Percentiles rank a stretch among this genome's conserved stretches.
phyloP scores from a whole-genome alignment of 2,113 vertebrate genomes.

The Xiphophorus couchianus region DNA sequence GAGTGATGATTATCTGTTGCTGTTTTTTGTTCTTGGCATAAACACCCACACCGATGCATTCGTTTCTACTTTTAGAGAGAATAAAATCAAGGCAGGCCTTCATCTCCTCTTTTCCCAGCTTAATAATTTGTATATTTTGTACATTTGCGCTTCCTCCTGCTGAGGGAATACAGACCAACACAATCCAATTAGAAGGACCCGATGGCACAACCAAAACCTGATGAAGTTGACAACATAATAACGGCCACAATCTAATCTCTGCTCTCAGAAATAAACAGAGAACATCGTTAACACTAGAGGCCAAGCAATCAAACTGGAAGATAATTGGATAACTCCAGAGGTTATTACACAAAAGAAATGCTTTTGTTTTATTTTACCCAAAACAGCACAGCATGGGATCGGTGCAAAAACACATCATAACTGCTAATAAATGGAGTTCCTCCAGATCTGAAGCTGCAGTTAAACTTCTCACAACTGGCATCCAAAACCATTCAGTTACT shows the following conservation, averaged over 20 bases:
- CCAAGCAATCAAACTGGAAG: slow-evolving; percentile 34
- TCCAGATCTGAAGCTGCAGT: not conserved
- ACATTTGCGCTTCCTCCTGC: slow-evolving; percentile 28
- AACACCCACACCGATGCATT: slow-evolving; percentile 11
- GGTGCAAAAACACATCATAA: not conserved
- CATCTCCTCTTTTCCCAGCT: slow-evolving; percentile 34
- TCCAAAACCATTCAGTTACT: not conserved
- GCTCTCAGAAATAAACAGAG: slow-evolving; percentile 20
- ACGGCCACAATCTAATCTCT: slow-evolving; percentile 61
- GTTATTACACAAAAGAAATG: not conserved
- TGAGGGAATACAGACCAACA: slow-evolving; percentile 39
- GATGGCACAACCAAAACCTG: slow-evolving; percentile 52
- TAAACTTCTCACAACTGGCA: not conserved
- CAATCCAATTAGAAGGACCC: slow-evolving; percentile 59
- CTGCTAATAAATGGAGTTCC: not conserved
- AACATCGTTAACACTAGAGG: slow-evolving; percentile 32
- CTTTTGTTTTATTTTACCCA: not conserved
- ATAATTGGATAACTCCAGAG: slow-evolving; percentile 25
- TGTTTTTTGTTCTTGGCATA: slow-evolving; percentile 44
- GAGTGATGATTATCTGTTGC: slow-evolving; percentile 49
- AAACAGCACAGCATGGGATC: not conserved
- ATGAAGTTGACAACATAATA: slow-evolving; percentile 69
- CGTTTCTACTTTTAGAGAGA: slow-evolving; percentile 56
- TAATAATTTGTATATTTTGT: slow-evolving; percentile 62
- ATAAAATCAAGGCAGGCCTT: slow-evolving; percentile 29